phyloP scores from a whole-genome alignment of 2,797 vertebrate genomes.

The Rhabdophis nuchalis region DNA sequence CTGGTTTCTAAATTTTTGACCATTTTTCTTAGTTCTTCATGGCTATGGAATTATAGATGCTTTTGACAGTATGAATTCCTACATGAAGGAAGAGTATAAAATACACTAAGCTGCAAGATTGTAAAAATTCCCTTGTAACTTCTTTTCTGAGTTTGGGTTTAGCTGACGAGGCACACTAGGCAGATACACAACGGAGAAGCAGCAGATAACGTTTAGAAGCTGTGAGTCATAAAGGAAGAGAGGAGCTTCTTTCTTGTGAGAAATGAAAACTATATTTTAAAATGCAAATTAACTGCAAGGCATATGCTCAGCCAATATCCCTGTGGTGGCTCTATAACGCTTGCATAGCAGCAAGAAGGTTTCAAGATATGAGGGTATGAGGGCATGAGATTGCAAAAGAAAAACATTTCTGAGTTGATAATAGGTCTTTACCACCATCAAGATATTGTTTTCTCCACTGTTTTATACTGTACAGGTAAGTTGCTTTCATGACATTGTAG shows the following conservation, averaged over 20 bases:
- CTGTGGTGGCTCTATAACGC: not conserved
- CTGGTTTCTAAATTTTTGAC: not conserved
- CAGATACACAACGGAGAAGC: not conserved
- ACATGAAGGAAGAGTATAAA: not conserved
- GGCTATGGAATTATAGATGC: not conserved
- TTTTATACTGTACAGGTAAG: not conserved
- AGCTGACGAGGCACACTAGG: not conserved
- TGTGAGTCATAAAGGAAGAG: not conserved
- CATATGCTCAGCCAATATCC: not conserved
- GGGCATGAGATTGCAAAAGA: not conserved
- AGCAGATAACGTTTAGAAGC: not conserved
- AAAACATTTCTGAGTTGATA: not conserved
- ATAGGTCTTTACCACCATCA: not conserved
- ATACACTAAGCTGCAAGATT: not conserved
- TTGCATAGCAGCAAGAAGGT: not conserved
- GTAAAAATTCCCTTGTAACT: not conserved
- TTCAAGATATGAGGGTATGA: not conserved
- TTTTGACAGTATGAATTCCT: not conserved
- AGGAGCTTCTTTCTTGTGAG: not conserved
- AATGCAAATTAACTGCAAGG: not conserved
- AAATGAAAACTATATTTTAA: not conserved
- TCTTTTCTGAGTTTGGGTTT: not conserved
- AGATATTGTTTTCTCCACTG: not conserved
- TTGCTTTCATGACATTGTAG: not conserved
- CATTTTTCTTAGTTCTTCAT: not conserved